Evolutionary conservation across 2,797 vertebrate species (phyloP).

Genomic region (Phrynocephalus guinanensis): DNA sequence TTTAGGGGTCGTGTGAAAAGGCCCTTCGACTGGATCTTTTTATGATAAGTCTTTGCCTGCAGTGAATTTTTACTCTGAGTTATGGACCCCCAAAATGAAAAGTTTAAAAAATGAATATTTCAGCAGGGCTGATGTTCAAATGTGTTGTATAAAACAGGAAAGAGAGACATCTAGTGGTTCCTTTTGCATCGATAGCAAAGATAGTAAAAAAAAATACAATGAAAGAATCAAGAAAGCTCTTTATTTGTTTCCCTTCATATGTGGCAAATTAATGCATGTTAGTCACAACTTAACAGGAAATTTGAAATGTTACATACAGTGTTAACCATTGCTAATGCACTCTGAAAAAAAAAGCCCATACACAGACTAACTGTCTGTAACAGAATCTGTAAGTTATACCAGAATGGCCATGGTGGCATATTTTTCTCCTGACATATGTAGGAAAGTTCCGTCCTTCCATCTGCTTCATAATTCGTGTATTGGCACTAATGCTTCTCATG

Average conservation of each 20-base stretch:
- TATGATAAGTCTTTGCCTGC: neutral
- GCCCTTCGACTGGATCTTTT: neutral
- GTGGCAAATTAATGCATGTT: neutral
- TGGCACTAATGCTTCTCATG: neutral
- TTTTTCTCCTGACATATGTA: neutral
- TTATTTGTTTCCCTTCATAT: neutral
- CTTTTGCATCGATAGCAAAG: neutral
- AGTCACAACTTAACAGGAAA: neutral
- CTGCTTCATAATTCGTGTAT: neutral
- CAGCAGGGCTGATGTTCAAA: neutral
- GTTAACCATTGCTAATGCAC: neutral
- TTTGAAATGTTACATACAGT: neutral
- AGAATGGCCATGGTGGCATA: neutral
- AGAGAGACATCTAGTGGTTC: conserved; percentile 43
- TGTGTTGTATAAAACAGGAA: conserved; percentile 24
- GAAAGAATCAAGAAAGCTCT: neutral
- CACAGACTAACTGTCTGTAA: too few species aligned
- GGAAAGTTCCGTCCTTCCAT: neutral
- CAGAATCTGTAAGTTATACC: neutral
- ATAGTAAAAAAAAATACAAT: too few species aligned
- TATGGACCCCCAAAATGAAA: conserved; percentile 20
- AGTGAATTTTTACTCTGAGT: conserved; percentile 20
- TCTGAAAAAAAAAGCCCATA: neutral
- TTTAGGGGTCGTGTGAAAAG: too few species aligned
- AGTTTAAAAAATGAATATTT: neutral